A percentile compares a stretch with the other conserved stretches of the same genome.
phyloP scores from a whole-genome alignment of 2,797 vertebrate species.

The Gymnothorax javanicus region DNA sequence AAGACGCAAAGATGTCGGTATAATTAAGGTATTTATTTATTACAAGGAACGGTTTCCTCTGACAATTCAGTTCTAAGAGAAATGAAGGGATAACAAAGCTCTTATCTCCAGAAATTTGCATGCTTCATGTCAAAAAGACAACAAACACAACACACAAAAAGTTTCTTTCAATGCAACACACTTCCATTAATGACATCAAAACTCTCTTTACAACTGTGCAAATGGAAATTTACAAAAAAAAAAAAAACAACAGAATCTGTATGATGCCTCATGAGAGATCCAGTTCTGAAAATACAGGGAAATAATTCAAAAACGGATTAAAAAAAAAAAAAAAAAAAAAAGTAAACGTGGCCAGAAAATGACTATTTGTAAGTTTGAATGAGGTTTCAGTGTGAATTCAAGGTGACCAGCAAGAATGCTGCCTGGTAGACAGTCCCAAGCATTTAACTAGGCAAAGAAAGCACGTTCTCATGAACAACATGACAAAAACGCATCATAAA shows the following conservation, averaged over 20 bases:
- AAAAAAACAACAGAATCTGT: background rate
- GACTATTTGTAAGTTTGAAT: slow-evolving; percentile 10
- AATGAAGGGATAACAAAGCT: slow-evolving; percentile 40
- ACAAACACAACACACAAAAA: slow-evolving; percentile 28
- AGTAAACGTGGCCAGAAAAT: slow-evolving; percentile 13
- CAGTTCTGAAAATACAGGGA: background rate
- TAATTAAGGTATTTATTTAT: slow-evolving; percentile 66
- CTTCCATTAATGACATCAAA: background rate
- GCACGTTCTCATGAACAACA: slow-evolving; percentile 38
- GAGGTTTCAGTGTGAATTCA: slow-evolving; percentile 4
- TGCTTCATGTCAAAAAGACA: slow-evolving; percentile 30
- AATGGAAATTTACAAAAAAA: background rate
- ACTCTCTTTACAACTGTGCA: slow-evolving; percentile 4
- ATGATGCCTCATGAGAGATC: background rate
- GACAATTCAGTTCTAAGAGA: slow-evolving; percentile 42
- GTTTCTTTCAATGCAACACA: slow-evolving; percentile 16
- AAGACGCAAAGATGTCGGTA: slow-evolving; percentile 56
- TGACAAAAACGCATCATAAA: slow-evolving; percentile 29
- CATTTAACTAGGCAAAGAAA: slow-evolving; percentile 39
- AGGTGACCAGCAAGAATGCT: slow-evolving; percentile 32
- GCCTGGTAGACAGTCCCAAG: slow-evolving; percentile 40
- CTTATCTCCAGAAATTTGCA: slow-evolving; percentile 14
- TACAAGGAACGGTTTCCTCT: slow-evolving; percentile 55
- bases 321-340: background rate
- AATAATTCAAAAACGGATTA: background rate